Conservation (phyloP, 2,888 invertebrate species). For the Diarsia brunnea region DNA sequence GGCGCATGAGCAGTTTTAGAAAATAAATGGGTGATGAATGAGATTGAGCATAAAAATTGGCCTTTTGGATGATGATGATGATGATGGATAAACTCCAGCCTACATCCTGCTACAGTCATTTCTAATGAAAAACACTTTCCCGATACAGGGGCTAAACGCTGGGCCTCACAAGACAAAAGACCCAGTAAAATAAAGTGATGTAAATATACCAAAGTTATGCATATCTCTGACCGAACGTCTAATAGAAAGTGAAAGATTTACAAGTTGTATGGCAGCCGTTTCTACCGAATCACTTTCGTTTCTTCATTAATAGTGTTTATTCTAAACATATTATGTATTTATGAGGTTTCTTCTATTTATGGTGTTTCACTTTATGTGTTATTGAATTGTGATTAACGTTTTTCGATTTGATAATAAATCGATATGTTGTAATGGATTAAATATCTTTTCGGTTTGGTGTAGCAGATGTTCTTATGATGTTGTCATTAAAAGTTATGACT, state of each 20-base stretch:
- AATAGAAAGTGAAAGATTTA: slow-evolving; percentile 60
- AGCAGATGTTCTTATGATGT: neutral
- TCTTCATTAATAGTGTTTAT: slow-evolving; percentile 42
- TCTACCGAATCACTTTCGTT: slow-evolving; percentile 63
- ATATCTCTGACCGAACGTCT: slow-evolving; percentile 26
- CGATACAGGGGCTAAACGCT: neutral
- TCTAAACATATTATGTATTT: slow-evolving; percentile 51
- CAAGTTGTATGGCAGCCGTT: slow-evolving; percentile 43
- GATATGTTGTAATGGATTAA: slow-evolving; percentile 18
- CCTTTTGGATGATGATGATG: neutral
- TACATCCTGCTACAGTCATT: neutral
- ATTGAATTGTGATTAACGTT: slow-evolving; percentile 21
- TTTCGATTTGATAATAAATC: slow-evolving; percentile 29
- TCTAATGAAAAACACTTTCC: neutral
- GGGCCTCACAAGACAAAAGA: neutral
- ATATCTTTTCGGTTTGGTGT: neutral
- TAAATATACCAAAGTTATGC: slow-evolving; percentile 15
- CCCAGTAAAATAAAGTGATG: neutral
- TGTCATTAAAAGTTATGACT: neutral
- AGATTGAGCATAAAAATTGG: neutral
- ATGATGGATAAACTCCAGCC: neutral
- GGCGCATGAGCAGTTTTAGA: neutral
- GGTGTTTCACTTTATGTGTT: slow-evolving; percentile 18
- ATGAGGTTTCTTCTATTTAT: slow-evolving; percentile 54
- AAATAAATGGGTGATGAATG: neutral